Evolutionary conservation across 2,888 invertebrate species (phyloP).

Genomic region (Microdon myrmicae): DNA sequence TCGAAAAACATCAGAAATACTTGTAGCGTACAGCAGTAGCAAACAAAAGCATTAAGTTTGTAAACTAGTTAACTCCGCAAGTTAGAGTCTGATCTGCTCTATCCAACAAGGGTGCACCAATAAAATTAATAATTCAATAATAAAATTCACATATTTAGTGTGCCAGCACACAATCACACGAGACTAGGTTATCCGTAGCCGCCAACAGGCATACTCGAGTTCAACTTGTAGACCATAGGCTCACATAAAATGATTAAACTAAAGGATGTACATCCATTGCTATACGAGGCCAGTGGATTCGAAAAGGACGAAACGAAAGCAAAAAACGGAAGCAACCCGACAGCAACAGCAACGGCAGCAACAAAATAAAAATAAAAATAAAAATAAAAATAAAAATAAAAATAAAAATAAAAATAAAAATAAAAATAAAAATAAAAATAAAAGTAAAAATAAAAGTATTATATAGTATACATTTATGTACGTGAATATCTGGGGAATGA

Average conservation of each 20-base stretch:
- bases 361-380: neutral
- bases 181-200: neutral
- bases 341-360: slow-evolving; percentile 2
- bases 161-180: slow-evolving; percentile 1
- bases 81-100: no score
- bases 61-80: no score
- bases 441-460: no score
- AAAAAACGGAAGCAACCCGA: neutral
- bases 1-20: no score
- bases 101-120: slow-evolving; percentile 34
- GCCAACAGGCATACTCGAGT: neutral
- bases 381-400: slow-evolving; percentile 3
- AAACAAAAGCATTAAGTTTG: no score
- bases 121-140: slow-evolving; percentile 49
- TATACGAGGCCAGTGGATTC: no score
- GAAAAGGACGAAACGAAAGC: neutral
- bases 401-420: slow-evolving; percentile 6
- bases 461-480: slow-evolving; percentile 23
- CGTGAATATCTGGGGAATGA: no score
- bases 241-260: slow-evolving; percentile 40
- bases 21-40: no score
- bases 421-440: slow-evolving; percentile 2
- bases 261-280: slow-evolving; percentile 42
- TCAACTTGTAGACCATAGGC: slow-evolving; percentile 30
- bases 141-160: slow-evolving; percentile 40